A percentile compares a stretch with the other conserved stretches of the same genome.
These are phyloP conservation scores for Penaeus chinensis DNA, from an alignment of 1,140 invertebrate species.

Conservation along the genomic window DNA sequence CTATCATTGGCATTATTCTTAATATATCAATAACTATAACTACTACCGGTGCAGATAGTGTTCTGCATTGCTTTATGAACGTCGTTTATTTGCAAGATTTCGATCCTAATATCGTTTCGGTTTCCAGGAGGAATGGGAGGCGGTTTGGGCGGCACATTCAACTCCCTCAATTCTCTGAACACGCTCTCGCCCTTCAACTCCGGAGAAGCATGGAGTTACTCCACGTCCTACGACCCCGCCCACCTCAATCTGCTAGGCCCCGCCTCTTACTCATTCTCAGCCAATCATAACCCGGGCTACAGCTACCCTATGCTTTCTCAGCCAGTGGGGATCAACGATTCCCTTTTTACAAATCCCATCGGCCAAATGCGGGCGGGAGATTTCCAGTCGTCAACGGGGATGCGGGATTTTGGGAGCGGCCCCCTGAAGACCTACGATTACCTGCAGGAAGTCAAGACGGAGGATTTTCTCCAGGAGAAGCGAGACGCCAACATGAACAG, in stretches of 20 bases:
- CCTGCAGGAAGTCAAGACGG: conserved; percentile 61
- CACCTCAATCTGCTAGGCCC: conserved; percentile 58
- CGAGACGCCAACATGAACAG: conserved; percentile 56
- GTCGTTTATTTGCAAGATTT: too few relatives aligned
- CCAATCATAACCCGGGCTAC: conserved; percentile 61
- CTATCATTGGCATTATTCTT: too few relatives aligned
- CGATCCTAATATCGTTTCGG: neutral
- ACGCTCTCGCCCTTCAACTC: conserved; percentile 48
- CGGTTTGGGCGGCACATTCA: conserved; percentile 34
- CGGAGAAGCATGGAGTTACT: conserved; percentile 57
- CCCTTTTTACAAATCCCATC: conserved; percentile 61
- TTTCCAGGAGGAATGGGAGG: conserved; percentile 41
- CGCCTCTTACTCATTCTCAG: conserved; percentile 55
- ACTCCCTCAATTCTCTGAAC: conserved; percentile 55
- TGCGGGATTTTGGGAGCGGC: conserved; percentile 46
- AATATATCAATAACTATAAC: too few relatives aligned
- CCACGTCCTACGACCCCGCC: conserved; percentile 56
- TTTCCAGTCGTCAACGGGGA: conserved; percentile 53
- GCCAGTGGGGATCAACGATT: conserved; percentile 59
- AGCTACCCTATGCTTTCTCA: conserved; percentile 62
- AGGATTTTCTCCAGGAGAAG: conserved; percentile 60
- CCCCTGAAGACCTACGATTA: conserved; percentile 60
- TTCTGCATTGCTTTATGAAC: too few relatives aligned
- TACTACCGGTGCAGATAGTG: too few relatives aligned
- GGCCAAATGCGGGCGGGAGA: conserved; percentile 55